Conservation (phyloP, 2,797 vertebrate species). For the Trachops cirrhosus region DNA sequence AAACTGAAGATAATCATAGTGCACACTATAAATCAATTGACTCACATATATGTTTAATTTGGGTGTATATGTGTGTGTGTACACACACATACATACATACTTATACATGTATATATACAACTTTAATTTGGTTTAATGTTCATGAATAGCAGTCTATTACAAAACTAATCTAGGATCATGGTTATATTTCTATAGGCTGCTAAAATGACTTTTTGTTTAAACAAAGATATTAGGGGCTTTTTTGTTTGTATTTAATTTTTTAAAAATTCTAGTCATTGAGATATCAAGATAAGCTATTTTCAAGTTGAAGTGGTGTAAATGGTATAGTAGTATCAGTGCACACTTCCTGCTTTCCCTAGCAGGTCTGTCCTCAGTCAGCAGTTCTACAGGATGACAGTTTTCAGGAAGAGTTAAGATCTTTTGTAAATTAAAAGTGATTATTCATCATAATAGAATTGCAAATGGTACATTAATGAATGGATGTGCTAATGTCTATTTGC, state of each 20-base stretch:
- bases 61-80: neutral
- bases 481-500: neutral
- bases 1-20: neutral
- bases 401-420: constrained; percentile 21
- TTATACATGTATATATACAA: neutral
- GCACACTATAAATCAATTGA: neutral
- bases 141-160: constrained; percentile 10
- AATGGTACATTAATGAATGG: constrained; percentile 27
- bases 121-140: constrained; percentile 5
- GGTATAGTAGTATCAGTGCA: neutral
- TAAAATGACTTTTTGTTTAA: neutral
- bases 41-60: neutral
- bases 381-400: neutral
- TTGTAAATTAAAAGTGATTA: constrained; percentile 42
- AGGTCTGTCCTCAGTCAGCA: neutral
- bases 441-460: constrained; percentile 26
- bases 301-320: neutral
- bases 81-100: neutral
- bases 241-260: neutral
- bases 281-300: neutral
- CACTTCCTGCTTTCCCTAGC: neutral
- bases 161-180: neutral
- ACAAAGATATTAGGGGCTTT: neutral
- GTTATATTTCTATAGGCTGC: neutral
- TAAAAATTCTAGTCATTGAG: neutral